These are phyloP conservation scores for Pantherophis alleghaniensis DNA, from an alignment of 2,797 vertebrate genomes.

Conservation along the genomic window DNA sequence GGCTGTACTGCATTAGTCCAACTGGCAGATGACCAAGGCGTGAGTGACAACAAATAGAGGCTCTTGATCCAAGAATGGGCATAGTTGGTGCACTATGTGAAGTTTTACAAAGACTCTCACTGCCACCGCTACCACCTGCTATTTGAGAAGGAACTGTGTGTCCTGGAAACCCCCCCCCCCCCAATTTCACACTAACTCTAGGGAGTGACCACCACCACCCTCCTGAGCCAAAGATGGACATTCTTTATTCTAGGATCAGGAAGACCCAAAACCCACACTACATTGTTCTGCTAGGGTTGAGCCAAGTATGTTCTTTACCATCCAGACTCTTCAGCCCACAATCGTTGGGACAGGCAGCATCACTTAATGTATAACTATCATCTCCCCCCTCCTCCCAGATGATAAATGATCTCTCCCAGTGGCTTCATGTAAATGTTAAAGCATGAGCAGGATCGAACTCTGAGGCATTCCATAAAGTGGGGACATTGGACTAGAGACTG, in stretches of 20 bases:
- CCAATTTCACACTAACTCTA: neutral
- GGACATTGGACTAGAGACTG: neutral
- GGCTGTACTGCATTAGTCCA: neutral
- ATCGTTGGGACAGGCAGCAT: neutral
- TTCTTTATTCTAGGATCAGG: neutral
- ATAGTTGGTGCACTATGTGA: no score
- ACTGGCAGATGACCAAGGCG: neutral
- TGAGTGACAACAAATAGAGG: no score
- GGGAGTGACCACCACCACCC: neutral
- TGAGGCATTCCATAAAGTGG: neutral
- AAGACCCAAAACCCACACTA: neutral
- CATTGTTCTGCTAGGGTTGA: no score
- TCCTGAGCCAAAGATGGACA: neutral
- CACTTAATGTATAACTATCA: neutral
- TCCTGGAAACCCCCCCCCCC: neutral
- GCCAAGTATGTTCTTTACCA: neutral
- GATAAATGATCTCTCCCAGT: neutral
- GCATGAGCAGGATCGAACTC: neutral
- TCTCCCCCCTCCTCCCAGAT: no score
- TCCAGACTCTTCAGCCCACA: neutral
- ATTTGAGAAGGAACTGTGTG: neutral
- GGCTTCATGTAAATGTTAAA: neutral
- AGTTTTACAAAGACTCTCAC: no score
- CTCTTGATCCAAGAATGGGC: no score
- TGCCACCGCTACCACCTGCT: neutral